These are phyloP conservation scores for Bradypodion ventrale DNA, from an alignment of 2,797 vertebrate species.

Conservation along the genomic window DNA sequence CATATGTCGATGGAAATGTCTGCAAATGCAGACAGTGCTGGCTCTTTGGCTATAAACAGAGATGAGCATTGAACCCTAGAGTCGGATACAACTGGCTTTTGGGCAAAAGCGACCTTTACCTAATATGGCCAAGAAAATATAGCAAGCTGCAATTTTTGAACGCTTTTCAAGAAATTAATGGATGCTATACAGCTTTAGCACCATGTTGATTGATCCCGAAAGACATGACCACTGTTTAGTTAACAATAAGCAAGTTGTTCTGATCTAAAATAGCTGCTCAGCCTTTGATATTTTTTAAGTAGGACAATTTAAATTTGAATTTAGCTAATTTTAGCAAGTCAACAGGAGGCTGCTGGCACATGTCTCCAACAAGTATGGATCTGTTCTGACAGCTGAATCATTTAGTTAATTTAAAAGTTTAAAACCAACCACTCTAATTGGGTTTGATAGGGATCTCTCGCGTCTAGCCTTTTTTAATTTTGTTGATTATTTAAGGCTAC, in stretches of 20 bases:
- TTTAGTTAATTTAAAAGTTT: constrained; percentile 21
- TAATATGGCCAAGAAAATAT: too few species aligned
- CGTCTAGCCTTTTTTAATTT: constrained; percentile 12
- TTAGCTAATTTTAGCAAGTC: constrained; percentile 9
- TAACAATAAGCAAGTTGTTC: constrained; percentile 9
- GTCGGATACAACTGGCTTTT: too few species aligned
- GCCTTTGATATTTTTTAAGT: constrained; percentile 2
- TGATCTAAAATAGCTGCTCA: constrained; percentile 4
- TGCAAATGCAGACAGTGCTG: too few species aligned
- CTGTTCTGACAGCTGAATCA: constrained; percentile 17
- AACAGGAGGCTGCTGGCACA: neutral
- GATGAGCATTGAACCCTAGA: too few species aligned
- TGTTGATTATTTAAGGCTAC: constrained; percentile 12
- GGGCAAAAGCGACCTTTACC: too few species aligned
- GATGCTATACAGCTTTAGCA: neutral
- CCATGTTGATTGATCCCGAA: neutral
- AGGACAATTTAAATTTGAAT: constrained; percentile 8
- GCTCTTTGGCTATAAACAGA: too few species aligned
- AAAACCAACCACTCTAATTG: neutral
- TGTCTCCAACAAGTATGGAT: neutral
- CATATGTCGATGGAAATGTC: too few species aligned
- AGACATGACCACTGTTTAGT: neutral
- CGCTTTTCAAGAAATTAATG: neutral
- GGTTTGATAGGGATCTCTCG: neutral
- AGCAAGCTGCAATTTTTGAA: neutral